phyloP scores from a whole-genome alignment of 2,888 invertebrate species.

The Iselma pallidipennis region DNA sequence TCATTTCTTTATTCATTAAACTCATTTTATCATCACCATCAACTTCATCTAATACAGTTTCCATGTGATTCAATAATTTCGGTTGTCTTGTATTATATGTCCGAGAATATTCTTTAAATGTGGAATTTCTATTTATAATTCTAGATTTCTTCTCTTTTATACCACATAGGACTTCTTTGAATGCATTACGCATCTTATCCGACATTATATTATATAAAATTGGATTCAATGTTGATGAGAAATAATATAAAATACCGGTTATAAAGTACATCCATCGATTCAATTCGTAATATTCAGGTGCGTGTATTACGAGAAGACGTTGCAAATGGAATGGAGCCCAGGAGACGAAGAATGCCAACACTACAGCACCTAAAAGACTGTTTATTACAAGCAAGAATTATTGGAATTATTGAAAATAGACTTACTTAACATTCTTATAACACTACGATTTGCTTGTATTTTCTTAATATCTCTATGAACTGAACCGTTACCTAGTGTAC shows the following conservation, averaged over 20 bases:
- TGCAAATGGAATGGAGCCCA: slow-evolving; percentile 98
- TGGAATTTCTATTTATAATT: slow-evolving; percentile 63
- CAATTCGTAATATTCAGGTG: slow-evolving; percentile 66
- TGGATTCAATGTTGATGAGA: slow-evolving; percentile 79
- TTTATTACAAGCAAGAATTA: no score
- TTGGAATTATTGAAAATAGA: slow-evolving; percentile 6
- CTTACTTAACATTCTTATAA: slow-evolving; percentile 81
- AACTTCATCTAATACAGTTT: slow-evolving; percentile 10
- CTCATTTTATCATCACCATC: slow-evolving; percentile 16
- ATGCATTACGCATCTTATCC: slow-evolving; percentile 75
- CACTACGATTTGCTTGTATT: slow-evolving; percentile 72
- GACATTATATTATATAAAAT: slow-evolving; percentile 85
- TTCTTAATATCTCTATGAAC: slow-evolving; percentile 69
- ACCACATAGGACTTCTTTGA: slow-evolving; percentile 74
- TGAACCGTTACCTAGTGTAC: slow-evolving; percentile 58
- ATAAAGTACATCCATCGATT: slow-evolving; percentile 81
- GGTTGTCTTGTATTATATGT: slow-evolving; percentile 31
- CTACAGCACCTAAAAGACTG: slow-evolving; percentile 91
- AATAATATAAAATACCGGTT: slow-evolving; percentile 81
- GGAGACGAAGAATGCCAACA: slow-evolving; percentile 90
- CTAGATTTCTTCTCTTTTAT: slow-evolving; percentile 55
- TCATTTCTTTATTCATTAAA: slow-evolving; percentile 19
- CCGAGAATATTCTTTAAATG: slow-evolving; percentile 60
- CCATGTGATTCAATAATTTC: slow-evolving; percentile 12
- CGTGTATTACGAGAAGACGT: slow-evolving; percentile 81